Conservation (phyloP, 2,113 vertebrate genomes). For the Ictalurus punctatus region DNA sequence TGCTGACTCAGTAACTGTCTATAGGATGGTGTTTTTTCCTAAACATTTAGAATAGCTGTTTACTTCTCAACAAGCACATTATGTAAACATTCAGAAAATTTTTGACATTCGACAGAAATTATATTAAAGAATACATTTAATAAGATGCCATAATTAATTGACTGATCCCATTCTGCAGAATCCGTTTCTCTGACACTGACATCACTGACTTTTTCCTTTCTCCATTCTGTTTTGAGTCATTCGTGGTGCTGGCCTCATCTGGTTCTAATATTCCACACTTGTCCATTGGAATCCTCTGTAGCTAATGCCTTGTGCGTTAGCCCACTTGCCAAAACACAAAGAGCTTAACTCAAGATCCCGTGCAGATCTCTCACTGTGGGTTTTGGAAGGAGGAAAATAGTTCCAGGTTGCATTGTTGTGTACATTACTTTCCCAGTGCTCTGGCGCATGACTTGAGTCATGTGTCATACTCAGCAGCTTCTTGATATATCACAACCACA, state of each 20-base stretch:
- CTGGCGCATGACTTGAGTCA: conserved; percentile 6
- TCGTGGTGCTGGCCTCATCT: conserved; percentile 68
- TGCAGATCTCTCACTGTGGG: conserved; percentile 47
- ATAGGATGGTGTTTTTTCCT: neutral
- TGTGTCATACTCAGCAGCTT: conserved; percentile 18
- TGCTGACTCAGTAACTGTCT: conserved; percentile 5
- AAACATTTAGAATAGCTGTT: neutral
- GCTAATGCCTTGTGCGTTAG: conserved; percentile 69
- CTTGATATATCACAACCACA: conserved; percentile 29
- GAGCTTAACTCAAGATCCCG: conserved; percentile 54
- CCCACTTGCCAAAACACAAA: conserved; percentile 64
- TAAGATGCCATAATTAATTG: neutral
- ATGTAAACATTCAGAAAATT: neutral
- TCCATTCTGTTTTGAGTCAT: conserved; percentile 55
- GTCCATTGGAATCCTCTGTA: conserved; percentile 68
- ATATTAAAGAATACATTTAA: conserved; percentile 12
- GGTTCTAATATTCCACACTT: conserved; percentile 76
- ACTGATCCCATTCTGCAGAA: conserved; percentile 9
- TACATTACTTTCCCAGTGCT: conserved; percentile 25
- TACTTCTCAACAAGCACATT: neutral
- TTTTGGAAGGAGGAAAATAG: conserved; percentile 36
- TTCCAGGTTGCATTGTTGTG: conserved; percentile 42
- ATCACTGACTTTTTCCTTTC: conserved; percentile 51
- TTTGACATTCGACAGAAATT: neutral
- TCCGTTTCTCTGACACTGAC: conserved; percentile 16